phyloP scores from a whole-genome alignment of 2,113 vertebrate species.

The Trochalopteron elliotii region DNA sequence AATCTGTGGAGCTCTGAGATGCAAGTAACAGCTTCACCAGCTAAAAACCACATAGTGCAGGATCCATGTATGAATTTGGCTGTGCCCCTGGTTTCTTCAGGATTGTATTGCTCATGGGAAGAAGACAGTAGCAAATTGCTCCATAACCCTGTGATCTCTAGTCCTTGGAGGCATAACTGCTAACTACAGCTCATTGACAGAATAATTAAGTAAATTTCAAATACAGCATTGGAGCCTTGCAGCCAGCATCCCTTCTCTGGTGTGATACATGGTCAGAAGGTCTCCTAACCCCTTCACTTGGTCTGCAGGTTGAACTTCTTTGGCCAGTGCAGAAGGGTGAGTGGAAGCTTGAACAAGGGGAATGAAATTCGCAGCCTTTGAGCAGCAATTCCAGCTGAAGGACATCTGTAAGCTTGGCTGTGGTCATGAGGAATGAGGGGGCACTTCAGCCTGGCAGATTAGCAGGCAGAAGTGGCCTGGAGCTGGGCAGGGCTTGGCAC shows the following conservation, averaged over 20 bases:
- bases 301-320: not conserved
- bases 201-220: not conserved
- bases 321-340: not conserved
- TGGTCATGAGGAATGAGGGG: constrained; percentile 26
- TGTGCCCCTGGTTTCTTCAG: not conserved
- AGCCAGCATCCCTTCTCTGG: not conserved
- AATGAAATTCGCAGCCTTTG: not conserved
- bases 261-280: not conserved
- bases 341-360: not conserved
- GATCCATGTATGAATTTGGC: not conserved
- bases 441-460: constrained; percentile 31
- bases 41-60: not conserved
- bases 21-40: not conserved
- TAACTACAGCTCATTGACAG: not conserved
- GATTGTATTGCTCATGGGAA: not conserved
- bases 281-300: not conserved
- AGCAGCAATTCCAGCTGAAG: not conserved
- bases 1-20: not conserved
- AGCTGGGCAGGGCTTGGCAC: constrained; percentile 47
- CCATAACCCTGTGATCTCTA: not conserved
- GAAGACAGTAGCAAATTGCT: not conserved
- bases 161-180: not conserved
- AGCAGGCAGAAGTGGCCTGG: not conserved
- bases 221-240: not conserved
- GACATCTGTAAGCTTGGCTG: not conserved